Conservation (phyloP, 1,140 invertebrate species). For the Bombus sylvicola region DNA sequence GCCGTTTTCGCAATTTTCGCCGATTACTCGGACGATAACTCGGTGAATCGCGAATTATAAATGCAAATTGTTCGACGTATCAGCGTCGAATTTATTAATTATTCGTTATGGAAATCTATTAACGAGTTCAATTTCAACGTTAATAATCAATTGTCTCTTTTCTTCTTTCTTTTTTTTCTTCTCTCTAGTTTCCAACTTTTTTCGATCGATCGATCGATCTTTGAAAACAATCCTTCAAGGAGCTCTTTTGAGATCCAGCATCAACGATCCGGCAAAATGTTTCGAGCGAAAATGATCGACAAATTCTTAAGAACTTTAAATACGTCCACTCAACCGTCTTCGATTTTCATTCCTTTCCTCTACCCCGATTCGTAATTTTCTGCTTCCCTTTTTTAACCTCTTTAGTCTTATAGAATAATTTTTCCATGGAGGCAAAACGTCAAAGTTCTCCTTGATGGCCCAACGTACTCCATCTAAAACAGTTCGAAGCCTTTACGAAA, state of each 20-base stretch:
- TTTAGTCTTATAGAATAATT: neutral
- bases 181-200: neutral
- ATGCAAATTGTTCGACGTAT: slow-evolving; percentile 15
- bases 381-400: neutral
- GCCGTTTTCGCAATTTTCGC: neutral
- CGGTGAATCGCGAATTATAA: slow-evolving; percentile 1
- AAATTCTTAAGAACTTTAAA: slow-evolving; percentile 11
- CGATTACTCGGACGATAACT: neutral
- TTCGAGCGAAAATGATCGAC: neutral
- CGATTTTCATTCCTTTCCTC: neutral
- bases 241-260: neutral
- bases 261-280: neutral
- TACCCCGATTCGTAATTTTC: neutral
- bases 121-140: neutral
- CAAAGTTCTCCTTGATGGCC: neutral
- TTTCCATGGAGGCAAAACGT: neutral
- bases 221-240: neutral
- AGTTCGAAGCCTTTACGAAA: neutral
- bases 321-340: neutral
- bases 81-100: neutral
- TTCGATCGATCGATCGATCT: too few relatives aligned
- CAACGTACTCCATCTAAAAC: too few relatives aligned
- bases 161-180: neutral
- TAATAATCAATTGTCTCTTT: neutral
- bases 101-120: neutral